Base-by-base conservation (phyloP, 2,797 vertebrate species). In the Catamblyrhynchus diadema region DNA sequence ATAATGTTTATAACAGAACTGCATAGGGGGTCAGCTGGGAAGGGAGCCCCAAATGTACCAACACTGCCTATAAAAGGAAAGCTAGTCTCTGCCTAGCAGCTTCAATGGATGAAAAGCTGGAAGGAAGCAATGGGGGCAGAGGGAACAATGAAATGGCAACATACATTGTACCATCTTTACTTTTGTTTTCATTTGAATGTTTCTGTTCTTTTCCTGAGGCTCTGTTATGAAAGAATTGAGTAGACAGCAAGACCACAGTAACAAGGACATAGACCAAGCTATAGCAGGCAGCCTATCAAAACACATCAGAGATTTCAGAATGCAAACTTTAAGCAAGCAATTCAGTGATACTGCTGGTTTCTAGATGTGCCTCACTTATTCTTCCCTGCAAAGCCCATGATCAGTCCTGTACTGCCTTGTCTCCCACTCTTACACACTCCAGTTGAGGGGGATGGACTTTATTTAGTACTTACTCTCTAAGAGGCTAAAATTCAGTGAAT, bases 121-220 rank as follows among this genome's bases (percentile, higher is more conserved):
- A 89, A 80, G 57, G 75, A 92, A 91, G 45, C 30, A 65, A 50
- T 2, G 80, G 28, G 41, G 69, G 50, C 57, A 87, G 41, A 77
- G 28, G 41, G 42, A 94, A 92, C 27, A 64, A 81, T 19, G n/a
- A 67, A 44, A 77, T 10, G 22, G 61, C 23, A 47, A 57, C 3
- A 14, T 23, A 42, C 44, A 54, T 56, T 1, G 0, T 56, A 61
- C 27, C 66, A 48, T 72, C 94, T 93, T 67, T 64, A 33, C 33
- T 92, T 87, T 81, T 91, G 77, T 70, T 93, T 82, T 70, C 33
- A 39, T 71, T 45, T 66, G 35, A 86, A 50, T 89, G 71, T 82
- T 93, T 74, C 61, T 88, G n/a, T 79, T 44, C 35, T 91, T 95
- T 92, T 69, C 95, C 92, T 20, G 65, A 81, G 87, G 89, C 79